Base-by-base conservation (phyloP, 2,113 vertebrate genomes). In the Alethe castanea region DNA sequence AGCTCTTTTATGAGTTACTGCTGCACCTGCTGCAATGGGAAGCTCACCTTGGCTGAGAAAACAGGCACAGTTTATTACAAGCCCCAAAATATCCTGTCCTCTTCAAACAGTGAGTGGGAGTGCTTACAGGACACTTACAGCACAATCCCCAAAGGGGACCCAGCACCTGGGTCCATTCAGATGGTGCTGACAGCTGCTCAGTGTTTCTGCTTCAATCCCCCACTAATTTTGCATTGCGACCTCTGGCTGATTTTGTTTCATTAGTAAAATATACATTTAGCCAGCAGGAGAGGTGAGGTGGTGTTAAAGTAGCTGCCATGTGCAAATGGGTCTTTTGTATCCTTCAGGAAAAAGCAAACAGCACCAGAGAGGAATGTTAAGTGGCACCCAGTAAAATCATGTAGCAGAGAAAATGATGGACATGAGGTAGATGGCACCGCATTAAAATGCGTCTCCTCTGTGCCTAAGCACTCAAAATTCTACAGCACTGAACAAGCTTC, bases 161-260 rank as follows among this genome's bases (percentile, higher is more conserved):
- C 42, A 66, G 24, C 12, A 29, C 52, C 52, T 66, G 29, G 16
- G 10, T 78, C 47, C 42, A 35, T 11, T 81, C 36, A 78, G 61
- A 48, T 50, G n/a, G 40, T 57, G 33, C 38, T 94, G 73, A 19
- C 35, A 86, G 33, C 44, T 89, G 28, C 40, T 91, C 1, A 0
- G 6, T 0, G 1, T 84, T 87, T 82, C 48, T 84, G 36, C 40
- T 88, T 84, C 69, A 48, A 0, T 9, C 56, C 45, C 38, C 22
- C 7, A 0, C 19, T 79, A 42, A 35, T 86, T 94, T 56, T 54
- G 25, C 35, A 8, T 25, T 35, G 8, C 0, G 0, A 40, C 50
- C 56, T 3, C 74, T 88, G 45, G 13, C 19, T 65, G 36, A n/a
- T 56, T 86, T 59, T 65, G 22, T 78, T 94, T 62, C 15, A 24